phyloP scores from a whole-genome alignment of 2,888 invertebrate species.

The Rambutsinella grinnellia region DNA sequence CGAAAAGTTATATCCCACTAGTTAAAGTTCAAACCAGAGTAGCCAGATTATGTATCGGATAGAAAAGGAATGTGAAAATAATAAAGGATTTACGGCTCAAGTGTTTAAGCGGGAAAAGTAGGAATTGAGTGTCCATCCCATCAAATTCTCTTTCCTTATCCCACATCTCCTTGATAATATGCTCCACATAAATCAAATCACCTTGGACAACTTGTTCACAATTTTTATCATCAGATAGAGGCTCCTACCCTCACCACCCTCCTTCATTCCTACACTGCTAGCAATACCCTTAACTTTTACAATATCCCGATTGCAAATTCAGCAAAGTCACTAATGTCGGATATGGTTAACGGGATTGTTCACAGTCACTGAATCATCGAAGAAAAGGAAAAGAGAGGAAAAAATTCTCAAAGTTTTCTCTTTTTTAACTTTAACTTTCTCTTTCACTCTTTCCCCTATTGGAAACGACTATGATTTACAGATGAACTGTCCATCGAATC shows the following conservation, averaged over 20 bases:
- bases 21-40: too few relatives aligned
- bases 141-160: too few relatives aligned
- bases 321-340: constrained; percentile 11
- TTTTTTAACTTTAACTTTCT: not conserved
- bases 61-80: too few relatives aligned
- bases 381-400: too few relatives aligned
- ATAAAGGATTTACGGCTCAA: too few relatives aligned
- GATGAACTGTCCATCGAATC: not conserved
- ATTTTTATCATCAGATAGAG: not conserved
- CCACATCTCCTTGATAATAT: too few relatives aligned
- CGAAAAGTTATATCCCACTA: too few relatives aligned
- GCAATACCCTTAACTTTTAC: not conserved
- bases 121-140: too few relatives aligned
- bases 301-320: constrained; percentile 19
- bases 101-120: too few relatives aligned
- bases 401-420: not conserved
- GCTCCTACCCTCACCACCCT: too few relatives aligned
- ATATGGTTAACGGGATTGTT: not conserved
- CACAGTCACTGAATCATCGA: not conserved
- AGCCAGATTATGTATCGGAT: too few relatives aligned
- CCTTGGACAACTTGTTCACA: not conserved
- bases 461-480: not conserved
- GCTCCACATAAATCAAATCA: not conserved
- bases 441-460: not conserved
- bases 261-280: not conserved